A percentile compares a stretch with the other conserved stretches of the same genome.
phyloP scores from a whole-genome alignment of 2,888 invertebrate species.

The Diplolepis rosae region DNA sequence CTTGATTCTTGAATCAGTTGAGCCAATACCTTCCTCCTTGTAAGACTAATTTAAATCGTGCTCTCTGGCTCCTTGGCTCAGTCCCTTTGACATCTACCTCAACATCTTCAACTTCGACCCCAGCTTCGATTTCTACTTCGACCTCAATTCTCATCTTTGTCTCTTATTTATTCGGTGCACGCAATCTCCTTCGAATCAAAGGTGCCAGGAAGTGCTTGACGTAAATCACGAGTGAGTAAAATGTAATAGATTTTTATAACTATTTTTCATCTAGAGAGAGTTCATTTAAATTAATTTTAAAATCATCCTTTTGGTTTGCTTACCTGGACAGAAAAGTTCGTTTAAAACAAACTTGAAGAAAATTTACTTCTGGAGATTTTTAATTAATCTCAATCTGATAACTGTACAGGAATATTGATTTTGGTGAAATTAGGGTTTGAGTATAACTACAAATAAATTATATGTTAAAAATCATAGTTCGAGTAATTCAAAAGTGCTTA shows the following conservation, averaged over 20 bases:
- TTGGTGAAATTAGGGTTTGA: too few relatives aligned
- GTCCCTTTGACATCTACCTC: neutral
- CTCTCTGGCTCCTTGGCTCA: constrained; percentile 25
- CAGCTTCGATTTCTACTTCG: constrained; percentile 52
- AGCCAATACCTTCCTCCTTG: constrained; percentile 53
- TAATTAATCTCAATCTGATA: too few relatives aligned
- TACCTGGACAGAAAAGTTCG: too few relatives aligned
- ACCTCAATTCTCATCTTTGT: constrained; percentile 50
- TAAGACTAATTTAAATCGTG: constrained; percentile 39
- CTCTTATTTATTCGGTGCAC: constrained; percentile 21
- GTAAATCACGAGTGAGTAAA: constrained; percentile 21
- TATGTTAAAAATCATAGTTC: too few relatives aligned
- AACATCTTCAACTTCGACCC: constrained; percentile 41
- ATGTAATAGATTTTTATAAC: constrained; percentile 20
- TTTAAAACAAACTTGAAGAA: too few relatives aligned
- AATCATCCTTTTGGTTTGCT: too few relatives aligned
- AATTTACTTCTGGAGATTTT: too few relatives aligned
- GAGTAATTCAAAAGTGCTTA: too few relatives aligned
- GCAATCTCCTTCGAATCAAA: constrained; percentile 11
- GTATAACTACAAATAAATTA: too few relatives aligned
- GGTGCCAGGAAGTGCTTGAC: constrained; percentile 28
- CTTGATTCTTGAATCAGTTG: constrained; percentile 67
- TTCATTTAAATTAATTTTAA: neutral
- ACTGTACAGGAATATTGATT: too few relatives aligned
- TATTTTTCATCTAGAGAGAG: constrained; percentile 16